These are phyloP conservation scores for Spea multiplicata DNA, from an alignment of 2,113 vertebrate species.

Conservation along the genomic window DNA sequence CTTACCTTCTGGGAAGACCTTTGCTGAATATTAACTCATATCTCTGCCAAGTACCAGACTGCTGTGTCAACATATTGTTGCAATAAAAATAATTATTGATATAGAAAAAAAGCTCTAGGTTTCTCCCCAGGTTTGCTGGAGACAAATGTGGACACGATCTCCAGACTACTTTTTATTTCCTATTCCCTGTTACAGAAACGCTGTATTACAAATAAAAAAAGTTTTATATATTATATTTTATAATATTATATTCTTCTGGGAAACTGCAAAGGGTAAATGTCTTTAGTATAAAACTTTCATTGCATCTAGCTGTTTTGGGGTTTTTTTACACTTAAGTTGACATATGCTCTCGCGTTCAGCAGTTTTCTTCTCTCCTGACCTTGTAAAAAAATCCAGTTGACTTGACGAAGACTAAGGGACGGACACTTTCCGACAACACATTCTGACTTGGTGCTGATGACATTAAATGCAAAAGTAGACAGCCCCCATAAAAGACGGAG, in stretches of 20 bases:
- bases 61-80: conserved; percentile 2
- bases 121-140: no score
- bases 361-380: conserved; percentile 6
- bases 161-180: no score
- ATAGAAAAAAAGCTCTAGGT: background rate
- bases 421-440: conserved; percentile 15
- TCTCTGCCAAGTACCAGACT: background rate
- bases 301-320: background rate
- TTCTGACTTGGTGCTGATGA: conserved; percentile 18
- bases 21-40: background rate
- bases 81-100: conserved; percentile 1
- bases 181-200: no score
- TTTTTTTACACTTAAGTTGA: background rate
- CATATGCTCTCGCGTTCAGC: conserved; percentile 4
- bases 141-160: background rate
- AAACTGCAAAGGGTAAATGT: no score
- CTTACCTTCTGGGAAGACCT: background rate
- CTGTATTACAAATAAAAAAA: no score
- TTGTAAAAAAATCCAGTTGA: conserved; percentile 11
- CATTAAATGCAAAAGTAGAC: no score
- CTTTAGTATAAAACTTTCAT: no score
- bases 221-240: no score
- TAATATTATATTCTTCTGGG: no score
- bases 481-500: no score
- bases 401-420: conserved; percentile 30